Conservation (phyloP, 2,113 vertebrate genomes). For the Burhinus bistriatus region DNA sequence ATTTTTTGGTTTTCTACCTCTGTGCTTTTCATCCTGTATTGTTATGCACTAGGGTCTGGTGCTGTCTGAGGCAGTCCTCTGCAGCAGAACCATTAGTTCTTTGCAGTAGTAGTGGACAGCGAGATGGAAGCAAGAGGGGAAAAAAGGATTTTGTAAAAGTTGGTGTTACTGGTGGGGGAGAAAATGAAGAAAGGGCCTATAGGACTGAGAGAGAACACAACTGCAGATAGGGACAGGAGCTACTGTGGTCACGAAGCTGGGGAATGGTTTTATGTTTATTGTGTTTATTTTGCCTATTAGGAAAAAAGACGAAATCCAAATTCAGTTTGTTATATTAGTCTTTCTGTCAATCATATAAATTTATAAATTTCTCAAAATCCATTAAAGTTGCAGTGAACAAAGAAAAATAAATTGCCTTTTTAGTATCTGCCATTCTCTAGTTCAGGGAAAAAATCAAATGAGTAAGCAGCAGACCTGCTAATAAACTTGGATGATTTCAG, state of each 20-base stretch:
- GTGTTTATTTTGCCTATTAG: neutral
- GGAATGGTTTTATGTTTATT: neutral
- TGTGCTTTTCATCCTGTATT: neutral
- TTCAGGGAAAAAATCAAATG: neutral
- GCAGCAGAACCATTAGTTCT: neutral
- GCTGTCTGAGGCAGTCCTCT: neutral
- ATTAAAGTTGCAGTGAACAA: neutral
- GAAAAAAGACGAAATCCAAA: neutral
- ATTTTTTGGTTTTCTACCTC: neutral
- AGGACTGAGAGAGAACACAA: neutral
- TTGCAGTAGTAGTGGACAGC: neutral
- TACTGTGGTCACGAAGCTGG: neutral
- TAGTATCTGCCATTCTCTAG: neutral
- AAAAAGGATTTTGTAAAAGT: neutral
- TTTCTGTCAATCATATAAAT: neutral
- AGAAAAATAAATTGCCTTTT: neutral
- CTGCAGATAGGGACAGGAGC: neutral
- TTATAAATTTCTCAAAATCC: neutral
- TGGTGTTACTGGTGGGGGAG: neutral
- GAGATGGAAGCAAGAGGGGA: neutral
- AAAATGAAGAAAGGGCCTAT: neutral
- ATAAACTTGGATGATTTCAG: neutral
- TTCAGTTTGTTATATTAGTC: neutral
- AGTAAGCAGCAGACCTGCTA: neutral
- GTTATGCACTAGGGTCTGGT: neutral